Base-by-base conservation (phyloP, 2,797 vertebrate species). In the Apodemus agrarius region DNA sequence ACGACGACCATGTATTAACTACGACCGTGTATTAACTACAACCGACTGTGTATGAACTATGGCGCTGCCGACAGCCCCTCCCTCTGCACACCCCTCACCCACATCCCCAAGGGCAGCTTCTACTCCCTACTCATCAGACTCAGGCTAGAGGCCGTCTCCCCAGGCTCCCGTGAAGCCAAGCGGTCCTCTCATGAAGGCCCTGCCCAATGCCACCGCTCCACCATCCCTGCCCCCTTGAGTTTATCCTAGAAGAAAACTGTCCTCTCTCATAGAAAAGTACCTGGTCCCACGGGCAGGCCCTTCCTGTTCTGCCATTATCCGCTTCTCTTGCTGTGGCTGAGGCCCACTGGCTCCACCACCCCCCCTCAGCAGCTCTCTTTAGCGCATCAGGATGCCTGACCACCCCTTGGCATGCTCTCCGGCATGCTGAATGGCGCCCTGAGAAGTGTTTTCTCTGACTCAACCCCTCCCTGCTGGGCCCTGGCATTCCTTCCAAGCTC, bases 391-490 rank as follows among this genome's bases (percentile, higher is more conserved):
- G 52, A 76, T 29, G 8, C 67, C 63, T 54, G 11, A 74, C 24
- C 37, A 84, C 59, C 79, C 69, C 61, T 34, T 7, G 9, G 49
- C 43, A 54, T 13, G 81, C n/a, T 88, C 46, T 57, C 82, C 49
- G 74, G 43, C 3, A 40, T 26, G 67, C 3, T 7, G 72, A 92
- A 78, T 89, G 85, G 65, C 26, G 46, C 81, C 19, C 85, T 21
- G 26, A 22, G 63, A 84, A 92, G 72, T 49, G 17, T 29, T 75
- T 46, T 72, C 78, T 95, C 84, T 97, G 81, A 76, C 93, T 92
- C 65, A 21, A 7, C 43, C 79, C 75, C n/a, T 69, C 86, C 91
- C 92, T 93, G 84, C 59, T 82, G 24, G 34, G 67, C 63, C 76
- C 43, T 89, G 43, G 63, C 65, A 69, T 61, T 34, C 74, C 26